Conservation (phyloP, 35 echinoderm and acorn worm genomes). For the Anneissia japonica region DNA sequence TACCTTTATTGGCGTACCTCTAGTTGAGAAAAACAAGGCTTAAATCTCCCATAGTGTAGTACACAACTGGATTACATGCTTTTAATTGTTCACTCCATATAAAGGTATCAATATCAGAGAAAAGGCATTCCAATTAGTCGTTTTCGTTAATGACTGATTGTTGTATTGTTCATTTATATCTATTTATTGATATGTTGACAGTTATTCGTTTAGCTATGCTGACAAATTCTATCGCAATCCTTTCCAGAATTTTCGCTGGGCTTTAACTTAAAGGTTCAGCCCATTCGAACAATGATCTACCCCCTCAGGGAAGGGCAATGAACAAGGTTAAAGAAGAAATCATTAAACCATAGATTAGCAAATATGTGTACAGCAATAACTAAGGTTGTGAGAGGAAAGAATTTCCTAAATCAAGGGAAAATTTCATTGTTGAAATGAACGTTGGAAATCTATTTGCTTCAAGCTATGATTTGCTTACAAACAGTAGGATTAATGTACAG, state of each 20-base stretch:
- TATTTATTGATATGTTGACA: background rate
- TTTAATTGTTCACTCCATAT: background rate
- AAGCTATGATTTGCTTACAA: background rate
- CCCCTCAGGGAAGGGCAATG: background rate
- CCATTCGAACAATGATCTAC: background rate
- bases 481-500: background rate
- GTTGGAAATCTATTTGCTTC: background rate
- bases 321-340: background rate
- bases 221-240: background rate
- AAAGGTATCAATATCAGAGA: background rate
- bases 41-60: no score
- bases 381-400: background rate
- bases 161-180: background rate
- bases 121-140: background rate
- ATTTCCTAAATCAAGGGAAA: background rate
- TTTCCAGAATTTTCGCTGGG: background rate
- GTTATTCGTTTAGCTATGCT: background rate
- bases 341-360: background rate
- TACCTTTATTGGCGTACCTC: no score
- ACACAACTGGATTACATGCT: no score
- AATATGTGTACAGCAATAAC: background rate
- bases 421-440: background rate
- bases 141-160: background rate
- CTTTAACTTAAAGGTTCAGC: background rate
- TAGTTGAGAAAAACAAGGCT: no score